Percentiles rank a stretch among this genome's conserved stretches.
phyloP scores from a whole-genome alignment of 2,113 vertebrate genomes.

The Colossoma macropomum region DNA sequence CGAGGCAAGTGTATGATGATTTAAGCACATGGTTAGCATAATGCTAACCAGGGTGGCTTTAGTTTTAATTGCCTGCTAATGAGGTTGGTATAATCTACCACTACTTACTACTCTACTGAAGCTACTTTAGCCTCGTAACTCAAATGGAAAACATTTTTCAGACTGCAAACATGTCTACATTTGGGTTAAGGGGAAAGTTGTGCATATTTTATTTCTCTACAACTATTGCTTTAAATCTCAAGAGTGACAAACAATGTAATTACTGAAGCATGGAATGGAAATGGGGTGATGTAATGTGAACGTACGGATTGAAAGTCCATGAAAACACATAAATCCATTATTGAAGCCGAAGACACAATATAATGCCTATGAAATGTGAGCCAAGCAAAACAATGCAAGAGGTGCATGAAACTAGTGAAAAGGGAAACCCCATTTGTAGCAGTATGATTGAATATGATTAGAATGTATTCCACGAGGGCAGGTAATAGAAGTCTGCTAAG shows the following conservation, averaged over 20 bases:
- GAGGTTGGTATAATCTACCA: no score
- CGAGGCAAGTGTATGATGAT: no score
- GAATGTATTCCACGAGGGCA: slow-evolving; percentile 38
- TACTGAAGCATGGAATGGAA: background rate
- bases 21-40: no score
- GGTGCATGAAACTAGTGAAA: background rate
- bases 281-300: background rate
- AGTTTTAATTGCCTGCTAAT: no score
- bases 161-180: no score
- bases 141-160: no score
- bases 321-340: background rate
- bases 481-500: background rate
- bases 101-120: no score
- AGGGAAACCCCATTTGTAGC: slow-evolving; percentile 45
- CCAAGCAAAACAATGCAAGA: background rate
- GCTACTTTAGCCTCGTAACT: no score
- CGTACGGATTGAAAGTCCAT: background rate
- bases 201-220: background rate
- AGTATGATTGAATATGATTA: slow-evolving; percentile 62
- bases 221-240: background rate
- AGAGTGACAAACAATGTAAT: background rate
- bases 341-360: background rate
- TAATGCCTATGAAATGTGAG: background rate
- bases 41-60: no score
- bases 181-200: no score